Evolutionary conservation across 2,888 invertebrate species (phyloP).

Genomic region (Callinectes sapidus): DNA sequence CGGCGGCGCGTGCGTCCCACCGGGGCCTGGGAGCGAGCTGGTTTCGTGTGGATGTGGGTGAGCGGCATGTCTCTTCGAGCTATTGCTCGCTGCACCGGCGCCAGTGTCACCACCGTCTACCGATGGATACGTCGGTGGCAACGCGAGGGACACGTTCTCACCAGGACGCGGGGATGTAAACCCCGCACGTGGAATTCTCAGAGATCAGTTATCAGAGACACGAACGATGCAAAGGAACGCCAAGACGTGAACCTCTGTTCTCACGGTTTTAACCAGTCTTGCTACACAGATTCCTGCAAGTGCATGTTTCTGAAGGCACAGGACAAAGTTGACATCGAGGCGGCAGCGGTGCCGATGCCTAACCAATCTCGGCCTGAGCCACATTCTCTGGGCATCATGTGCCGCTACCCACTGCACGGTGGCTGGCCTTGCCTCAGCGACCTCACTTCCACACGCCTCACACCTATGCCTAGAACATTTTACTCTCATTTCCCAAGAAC

Average conservation of each 20-base stretch:
- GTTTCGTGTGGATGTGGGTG: constrained; percentile 53
- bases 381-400: not conserved
- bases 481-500: not conserved
- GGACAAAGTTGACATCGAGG: not conserved
- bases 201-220: not conserved
- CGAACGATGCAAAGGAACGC: not conserved
- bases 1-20: constrained; percentile 44
- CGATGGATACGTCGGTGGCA: constrained; percentile 31
- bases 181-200: constrained; percentile 2
- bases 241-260: not conserved
- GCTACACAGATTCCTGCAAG: not conserved
- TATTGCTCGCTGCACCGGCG: constrained; percentile 47
- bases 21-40: constrained; percentile 34
- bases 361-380: not conserved
- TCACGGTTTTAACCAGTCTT: not conserved
- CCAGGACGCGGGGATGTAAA: constrained; percentile 23
- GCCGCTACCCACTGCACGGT: not conserved
- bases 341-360: not conserved
- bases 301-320: not conserved
- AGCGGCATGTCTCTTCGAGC: constrained; percentile 51
- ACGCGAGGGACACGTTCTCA: constrained; percentile 29
- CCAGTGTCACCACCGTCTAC: constrained; percentile 61
- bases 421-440: not conserved
- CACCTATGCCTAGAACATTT: not conserved
- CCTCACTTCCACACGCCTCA: not conserved